Conservation (phyloP, 1,140 invertebrate genomes). For the Microplitis demolitor region DNA sequence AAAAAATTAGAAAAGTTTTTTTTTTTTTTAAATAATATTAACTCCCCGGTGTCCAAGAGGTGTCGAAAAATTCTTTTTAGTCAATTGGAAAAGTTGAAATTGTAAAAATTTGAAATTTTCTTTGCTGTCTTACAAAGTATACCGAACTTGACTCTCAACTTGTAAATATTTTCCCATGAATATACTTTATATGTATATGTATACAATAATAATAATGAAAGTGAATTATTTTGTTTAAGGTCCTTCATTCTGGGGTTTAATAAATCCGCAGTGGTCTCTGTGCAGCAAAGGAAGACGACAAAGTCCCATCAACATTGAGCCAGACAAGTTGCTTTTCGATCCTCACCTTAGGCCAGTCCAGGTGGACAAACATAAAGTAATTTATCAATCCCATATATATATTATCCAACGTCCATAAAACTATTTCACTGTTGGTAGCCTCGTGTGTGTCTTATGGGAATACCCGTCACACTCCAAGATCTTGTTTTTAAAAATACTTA, state of each 20-base stretch:
- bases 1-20: neutral
- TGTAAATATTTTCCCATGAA: neutral
- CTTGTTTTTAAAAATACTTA: neutral
- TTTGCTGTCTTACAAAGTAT: conserved; percentile 11
- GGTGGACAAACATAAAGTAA: conserved; percentile 90
- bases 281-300: conserved; percentile 92
- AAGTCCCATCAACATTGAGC: conserved; percentile 95
- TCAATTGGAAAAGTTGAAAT: conserved; percentile 45
- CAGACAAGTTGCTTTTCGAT: conserved; percentile 90
- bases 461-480: neutral
- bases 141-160: neutral
- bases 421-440: neutral
- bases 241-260: conserved; percentile 94
- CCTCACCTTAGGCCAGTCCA: conserved; percentile 86
- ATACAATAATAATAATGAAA: neutral
- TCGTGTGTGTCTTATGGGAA: neutral
- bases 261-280: conserved; percentile 96
- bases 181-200: neutral
- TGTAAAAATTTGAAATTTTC: conserved; percentile 49
- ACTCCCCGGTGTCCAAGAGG: neutral
- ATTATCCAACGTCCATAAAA: neutral
- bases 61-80: conserved; percentile 13
- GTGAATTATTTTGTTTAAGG: conserved; percentile 67
- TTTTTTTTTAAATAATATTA: neutral
- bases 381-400: conserved; percentile 28